Evolutionary conservation across 2,888 invertebrate species (phyloP).

Genomic region (Volucella bombylans): DNA sequence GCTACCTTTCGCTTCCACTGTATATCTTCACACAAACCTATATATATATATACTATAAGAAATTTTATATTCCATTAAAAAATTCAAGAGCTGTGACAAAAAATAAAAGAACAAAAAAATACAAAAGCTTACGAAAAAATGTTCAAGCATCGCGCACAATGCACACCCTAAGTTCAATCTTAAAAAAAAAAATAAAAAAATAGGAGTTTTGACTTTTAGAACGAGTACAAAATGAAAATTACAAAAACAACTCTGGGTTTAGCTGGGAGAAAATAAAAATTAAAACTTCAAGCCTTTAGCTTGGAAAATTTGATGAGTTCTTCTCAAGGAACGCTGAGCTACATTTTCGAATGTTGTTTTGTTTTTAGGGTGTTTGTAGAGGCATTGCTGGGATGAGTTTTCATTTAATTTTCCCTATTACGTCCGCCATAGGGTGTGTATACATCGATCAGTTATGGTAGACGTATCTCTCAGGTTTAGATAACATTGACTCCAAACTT

Average conservation of each 20-base stretch:
- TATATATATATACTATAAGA: background rate
- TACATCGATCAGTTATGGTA: too few relatives aligned
- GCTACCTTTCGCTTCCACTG: conserved; percentile 5
- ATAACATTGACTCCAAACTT: too few relatives aligned
- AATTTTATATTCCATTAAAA: conserved; percentile 66
- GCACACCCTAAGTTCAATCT: conserved; percentile 43
- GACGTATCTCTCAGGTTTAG: too few relatives aligned
- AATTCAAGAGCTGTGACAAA: conserved; percentile 40
- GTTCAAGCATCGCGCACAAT: conserved; percentile 55
- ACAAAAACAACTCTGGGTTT: conserved; percentile 40
- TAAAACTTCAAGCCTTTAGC: conserved; percentile 48
- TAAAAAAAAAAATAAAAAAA: conserved; percentile 1
- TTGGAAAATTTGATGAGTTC: conserved; percentile 48
- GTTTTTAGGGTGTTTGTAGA: conserved; percentile 3
- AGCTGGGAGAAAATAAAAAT: conserved; percentile 14
- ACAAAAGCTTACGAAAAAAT: conserved; percentile 48
- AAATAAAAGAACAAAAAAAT: background rate
- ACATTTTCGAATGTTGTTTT: conserved; percentile 12
- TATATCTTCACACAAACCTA: too few relatives aligned
- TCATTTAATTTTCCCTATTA: background rate
- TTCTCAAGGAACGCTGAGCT: conserved; percentile 42
- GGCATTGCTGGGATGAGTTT: background rate
- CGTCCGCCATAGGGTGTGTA: too few relatives aligned
- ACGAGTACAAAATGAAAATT: conserved; percentile 11
- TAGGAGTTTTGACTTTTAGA: conserved; percentile 38